Base-by-base conservation (phyloP, 2,888 invertebrate species). In the Aspidiotus destructor region DNA sequence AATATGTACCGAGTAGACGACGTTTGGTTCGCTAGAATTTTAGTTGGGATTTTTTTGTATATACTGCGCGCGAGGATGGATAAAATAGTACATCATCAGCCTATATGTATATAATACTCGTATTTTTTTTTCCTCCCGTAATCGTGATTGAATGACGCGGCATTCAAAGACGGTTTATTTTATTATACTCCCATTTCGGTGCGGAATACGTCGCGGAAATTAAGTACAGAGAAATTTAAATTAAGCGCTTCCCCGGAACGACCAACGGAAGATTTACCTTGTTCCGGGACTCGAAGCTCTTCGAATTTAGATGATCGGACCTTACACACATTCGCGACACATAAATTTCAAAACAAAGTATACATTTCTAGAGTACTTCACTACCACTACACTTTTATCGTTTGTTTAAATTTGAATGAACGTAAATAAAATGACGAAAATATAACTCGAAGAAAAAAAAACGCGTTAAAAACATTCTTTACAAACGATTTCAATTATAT, bases 401-500 rank as follows among this genome's bases (percentile, higher is more conserved):
- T 52, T 52, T 52, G n/a, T 52, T 52, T 52, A 61, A 42, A 44
- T 28, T 28, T 28, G 28, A 28, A 28, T 28, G 28, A 28, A 28
- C 28, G 28, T 28, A 28, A 28, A 28, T 28, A 28, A 28, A 28
- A 28, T 28, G 28, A 28, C 28, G 28, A 28, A 28, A 28, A 28
- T 3, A 28, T 28, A 28, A 3, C 28, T 28, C 28, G 17, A 63
- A 48, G 17, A 62, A 48, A 9, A 17, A 28, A 53, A 54, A 55
- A 63, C 57, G 57, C 57, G 57, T 52, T 54, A 53, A 53, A 63
- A 63, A 63, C 53, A 58, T 58, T 58, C 58, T 58, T 58, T 61
- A 65, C 41, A 57, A 65, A 64, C 64, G 44, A 57, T 65, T 65
- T 65, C 65, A 65, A 65, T 65, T 65, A 65, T 48, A 65, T 48